Evolutionary conservation across 2,113 vertebrate species (phyloP), one percentile per base, ranked within the genome.

Genomic region (Corynorhinus townsendii): DNA sequence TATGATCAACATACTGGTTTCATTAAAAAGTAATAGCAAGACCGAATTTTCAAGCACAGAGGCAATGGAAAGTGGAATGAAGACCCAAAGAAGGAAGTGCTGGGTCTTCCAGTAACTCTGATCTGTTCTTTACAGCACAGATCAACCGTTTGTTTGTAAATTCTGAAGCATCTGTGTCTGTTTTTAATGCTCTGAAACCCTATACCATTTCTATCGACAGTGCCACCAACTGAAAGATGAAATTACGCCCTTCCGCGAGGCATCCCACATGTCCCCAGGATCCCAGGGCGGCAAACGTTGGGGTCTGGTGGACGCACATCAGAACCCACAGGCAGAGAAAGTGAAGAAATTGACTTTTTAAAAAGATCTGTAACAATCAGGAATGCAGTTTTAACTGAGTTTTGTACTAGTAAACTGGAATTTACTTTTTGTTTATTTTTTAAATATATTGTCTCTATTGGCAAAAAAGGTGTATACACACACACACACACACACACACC

Each of bases 21-120:
- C 90, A 97, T 96, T 96, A 96, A 94, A 96, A 90, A 90, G 59
- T 35, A 84, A 83, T 85, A 89, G 52, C 16, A 66, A 91, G 64
- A 45, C 17, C 80, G 28, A 68, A 33, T 80, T 94, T 95, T 83
- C 47, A 84, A 93, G 81, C 76, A 73, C 69, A 54, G 72, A 83
- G 71, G n/a, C 54, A 77, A 73, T 62, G n/a, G 83, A 71, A 93
- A 93, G 72, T 68, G 43, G 47, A 43, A 11, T 64, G 77, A 80
- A 85, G 66, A 69, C 72, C 77, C 66, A 35, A 89, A 76, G 52
- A 71, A 88, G 19, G 45, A 0, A 0, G 43, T 33, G 19, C 15
- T 11, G 1, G 4, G 28, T 75, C 14, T 45, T 69, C 15, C n/a
- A 56, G 68, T 30, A 76, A 35, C n/a, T 54, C 5, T 24, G 49